Evolutionary conservation across 37 sponge, comb jelly and placozoan genomes (phyloP).

Genomic region (Halisarca cf. caerulea): DNA sequence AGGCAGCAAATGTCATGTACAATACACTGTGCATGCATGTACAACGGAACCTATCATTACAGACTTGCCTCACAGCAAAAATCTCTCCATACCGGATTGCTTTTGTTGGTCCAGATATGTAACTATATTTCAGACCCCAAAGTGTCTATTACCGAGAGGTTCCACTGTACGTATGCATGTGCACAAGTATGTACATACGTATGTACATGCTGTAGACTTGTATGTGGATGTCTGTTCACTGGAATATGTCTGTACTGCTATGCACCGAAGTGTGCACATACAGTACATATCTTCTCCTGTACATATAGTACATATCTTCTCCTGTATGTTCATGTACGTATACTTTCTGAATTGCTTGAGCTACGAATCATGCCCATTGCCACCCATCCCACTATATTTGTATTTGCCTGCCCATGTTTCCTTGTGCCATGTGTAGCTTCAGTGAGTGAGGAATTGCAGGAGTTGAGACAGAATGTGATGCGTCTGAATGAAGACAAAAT

Average conservation of each 20-base stretch:
- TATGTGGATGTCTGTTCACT: background rate
- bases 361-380: too few species aligned
- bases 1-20: too few species aligned
- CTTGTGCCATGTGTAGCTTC: background rate
- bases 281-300: background rate
- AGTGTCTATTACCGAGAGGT: too few species aligned
- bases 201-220: background rate
- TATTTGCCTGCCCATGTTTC: background rate
- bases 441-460: background rate
- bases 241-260: background rate
- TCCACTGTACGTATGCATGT: background rate
- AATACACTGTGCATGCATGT: too few species aligned
- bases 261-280: background rate
- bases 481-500: slow-evolving; percentile 4
- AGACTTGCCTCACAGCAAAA: too few species aligned
- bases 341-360: background rate
- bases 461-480: background rate
- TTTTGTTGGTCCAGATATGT: too few species aligned
- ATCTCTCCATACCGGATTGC: too few species aligned
- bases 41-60: too few species aligned
- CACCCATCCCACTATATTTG: too few species aligned
- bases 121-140: too few species aligned
- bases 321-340: background rate
- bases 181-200: background rate
- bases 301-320: background rate